Evolutionary conservation across 2,888 invertebrate species (phyloP).

Genomic region (Drosophila nr. perissopoda): DNA sequence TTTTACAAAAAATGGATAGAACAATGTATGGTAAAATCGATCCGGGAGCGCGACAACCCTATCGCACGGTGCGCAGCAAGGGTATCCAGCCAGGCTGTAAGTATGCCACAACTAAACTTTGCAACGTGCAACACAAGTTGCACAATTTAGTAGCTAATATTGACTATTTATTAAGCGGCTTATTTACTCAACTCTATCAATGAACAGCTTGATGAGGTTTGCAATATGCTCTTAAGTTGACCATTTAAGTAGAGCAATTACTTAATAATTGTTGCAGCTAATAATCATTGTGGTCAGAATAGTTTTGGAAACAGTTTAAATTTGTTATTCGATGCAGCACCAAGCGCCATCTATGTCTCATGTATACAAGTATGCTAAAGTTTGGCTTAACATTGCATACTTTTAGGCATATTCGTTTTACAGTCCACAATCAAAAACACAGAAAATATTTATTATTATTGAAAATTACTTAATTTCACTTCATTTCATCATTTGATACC

Average conservation of each 20-base stretch:
- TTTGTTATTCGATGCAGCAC: background rate
- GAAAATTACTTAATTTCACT: background rate
- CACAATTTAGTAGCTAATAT: too few relatives aligned
- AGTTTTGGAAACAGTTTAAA: background rate
- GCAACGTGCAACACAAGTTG: slow-evolving; percentile 9
- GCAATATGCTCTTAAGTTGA: background rate
- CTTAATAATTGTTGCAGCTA: background rate
- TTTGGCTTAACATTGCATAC: slow-evolving; percentile 20
- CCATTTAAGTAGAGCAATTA: too few relatives aligned
- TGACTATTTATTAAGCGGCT: background rate
- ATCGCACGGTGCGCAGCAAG: slow-evolving; percentile 92
- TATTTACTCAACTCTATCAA: background rate
- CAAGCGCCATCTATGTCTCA: slow-evolving; percentile 39
- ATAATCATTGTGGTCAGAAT: background rate
- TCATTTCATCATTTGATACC: background rate
- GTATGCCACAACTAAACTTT: slow-evolving; percentile 84
- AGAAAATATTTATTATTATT: background rate
- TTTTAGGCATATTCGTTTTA: slow-evolving; percentile 11
- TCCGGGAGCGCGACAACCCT: slow-evolving; percentile 93
- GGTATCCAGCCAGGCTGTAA: slow-evolving; percentile 95
- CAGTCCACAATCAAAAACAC: background rate
- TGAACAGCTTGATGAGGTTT: background rate
- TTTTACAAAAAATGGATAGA: slow-evolving; percentile 89
- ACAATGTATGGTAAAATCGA: slow-evolving; percentile 95
- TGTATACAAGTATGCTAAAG: accelerated